Base-by-base conservation (phyloP, 35 echinoderm and acorn worm genomes). In the Nesometra sesokonis region DNA sequence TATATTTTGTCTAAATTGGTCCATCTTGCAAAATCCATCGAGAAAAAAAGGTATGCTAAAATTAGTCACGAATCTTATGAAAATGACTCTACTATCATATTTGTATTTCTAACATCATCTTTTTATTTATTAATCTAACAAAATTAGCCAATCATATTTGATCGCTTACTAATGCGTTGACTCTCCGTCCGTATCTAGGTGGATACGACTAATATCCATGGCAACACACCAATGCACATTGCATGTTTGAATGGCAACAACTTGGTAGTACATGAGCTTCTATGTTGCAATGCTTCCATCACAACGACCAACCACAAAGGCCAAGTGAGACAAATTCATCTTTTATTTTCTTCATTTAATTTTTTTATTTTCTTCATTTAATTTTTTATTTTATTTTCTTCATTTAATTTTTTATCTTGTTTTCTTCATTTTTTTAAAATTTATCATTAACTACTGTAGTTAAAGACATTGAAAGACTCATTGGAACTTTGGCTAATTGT, bases 211-310 rank as follows among this genome's bases (percentile, higher is more conserved):
- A 99, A 99, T 88, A 87, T 87, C 46, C 79, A 84, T 84, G 96
- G 96, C 23, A 99, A 99, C 88, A 99, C 96, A 43, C 93, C 96
- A 11, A 57, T 99, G 38, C 96, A 99, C 37, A 91, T 99, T 79
- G 92, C 96, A 37, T 87, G 92, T 36, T 84, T 94, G 32, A 99
- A 99, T 81, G 96, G 96, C 8, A 93, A 94, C 57, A 90, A 94
- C 80, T 85, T 94, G 76, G 96, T 99, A 27, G 87, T 99, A 31
- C 83, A 93, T 13, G 96, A 99, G 77, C 86, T 94, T 31, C 85
- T 99, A 13, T 80, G 89, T 13, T 91, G 94, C 77, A 89, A 89
- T 83, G 96, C 92, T 31, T 86, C 82, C 32, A 86, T 94, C 35
- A 93, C 94, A 84, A 82, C 89, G 0, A 84, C 88, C 77, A 94